Evolutionary conservation across 1,140 invertebrate species (phyloP), one percentile per base, ranked within the genome.

Genomic region (Drosophila repletoides): DNA sequence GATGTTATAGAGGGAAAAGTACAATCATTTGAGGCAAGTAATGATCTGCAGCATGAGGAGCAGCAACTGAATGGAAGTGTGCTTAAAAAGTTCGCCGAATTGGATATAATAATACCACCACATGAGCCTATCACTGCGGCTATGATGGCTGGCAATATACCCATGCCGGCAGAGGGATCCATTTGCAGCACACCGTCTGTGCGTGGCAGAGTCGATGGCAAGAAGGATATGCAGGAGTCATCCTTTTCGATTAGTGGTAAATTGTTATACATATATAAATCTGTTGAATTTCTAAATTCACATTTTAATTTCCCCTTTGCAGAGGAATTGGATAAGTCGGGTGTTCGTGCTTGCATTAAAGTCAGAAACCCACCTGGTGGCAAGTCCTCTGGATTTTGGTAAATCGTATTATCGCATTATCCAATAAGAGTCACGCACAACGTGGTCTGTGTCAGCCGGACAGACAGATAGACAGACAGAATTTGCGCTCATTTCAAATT

Each of bases 161-260:
- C 71, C 26, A 67, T 81, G 51, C 68, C 45, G 21, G 88, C 49
- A 58, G 90, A 56, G 90, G 76, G 73, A 10, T 92, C 15, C 63
- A 87, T 61, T 86, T 91, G 89, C 91, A 93, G 76, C 69, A 95
- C 94, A 1, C 94, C 94, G 7, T 94, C 93, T 1, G 93, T 94
- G 4, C 93, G 93, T 73, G 95, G 94, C 46, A 91, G 94, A 61
- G 92, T 93, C 24, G 93, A 95, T 51, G 94, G 97, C 72, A 93
- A 96, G 90, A 92, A 97, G 49, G 96, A 98, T 91, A 92, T 98
- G 88, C 97, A 99, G 90, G 97, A 97, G 81, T 98, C 97, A 33
- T 97, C 96, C 53, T 98, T 99, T 92, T 96, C 96, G 41, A 95
- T 99, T 69, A 97, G 95, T 92, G 96, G 97, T 97, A 43, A 43